Evolutionary conservation across 1,140 invertebrate species (phyloP), one percentile per base, ranked within the genome.

Genomic region (Neuroterus valhalla): DNA sequence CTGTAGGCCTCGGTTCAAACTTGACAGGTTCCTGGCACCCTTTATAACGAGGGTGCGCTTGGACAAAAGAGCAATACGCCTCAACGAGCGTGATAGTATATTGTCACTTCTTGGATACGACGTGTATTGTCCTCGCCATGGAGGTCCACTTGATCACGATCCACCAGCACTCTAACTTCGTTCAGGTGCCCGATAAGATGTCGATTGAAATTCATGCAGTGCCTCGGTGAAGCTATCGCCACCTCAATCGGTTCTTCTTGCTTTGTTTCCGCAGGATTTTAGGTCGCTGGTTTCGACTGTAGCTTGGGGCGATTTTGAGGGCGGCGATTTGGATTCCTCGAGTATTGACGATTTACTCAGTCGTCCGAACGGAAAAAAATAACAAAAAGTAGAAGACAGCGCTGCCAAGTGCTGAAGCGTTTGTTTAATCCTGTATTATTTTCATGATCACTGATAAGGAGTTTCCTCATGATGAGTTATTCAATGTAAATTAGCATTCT

Each of bases 131-230:
- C 84, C 85, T 89, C 85, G 82, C 79, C 87, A 86, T 88, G 87
- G 84, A 86, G 84, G 85, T 83, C 87, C 86, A 88, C 87, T 89
- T 89, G 87, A 88, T 89, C 87, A 88, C 84, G 84, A 85, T 84
- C 81, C 81, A 81, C 50, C 79, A 79, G 74, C 76, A 81, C 78
- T 82, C 82, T 78, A 79, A 71, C 72, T 67, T 77, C 77, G 76
- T 79, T 84, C 81, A 81, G 80, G 79, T 82, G 71, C 76, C 84
- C 80, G 87, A 88, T 88, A 88, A 89, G 86, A 87, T 84, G 86
- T 88, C 86, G 86, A 88, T 88, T 89, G 86, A 89, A 88, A 89
- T 89, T 87, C 86, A 89, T 87, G 86, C 84, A 84, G 80, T 80
- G 78, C 78, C 78, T 70, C 74, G 78, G 75, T 71, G 75, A 82